Base-by-base conservation (phyloP, 2,113 vertebrate species). In the Tachysurus fulvidraco region DNA sequence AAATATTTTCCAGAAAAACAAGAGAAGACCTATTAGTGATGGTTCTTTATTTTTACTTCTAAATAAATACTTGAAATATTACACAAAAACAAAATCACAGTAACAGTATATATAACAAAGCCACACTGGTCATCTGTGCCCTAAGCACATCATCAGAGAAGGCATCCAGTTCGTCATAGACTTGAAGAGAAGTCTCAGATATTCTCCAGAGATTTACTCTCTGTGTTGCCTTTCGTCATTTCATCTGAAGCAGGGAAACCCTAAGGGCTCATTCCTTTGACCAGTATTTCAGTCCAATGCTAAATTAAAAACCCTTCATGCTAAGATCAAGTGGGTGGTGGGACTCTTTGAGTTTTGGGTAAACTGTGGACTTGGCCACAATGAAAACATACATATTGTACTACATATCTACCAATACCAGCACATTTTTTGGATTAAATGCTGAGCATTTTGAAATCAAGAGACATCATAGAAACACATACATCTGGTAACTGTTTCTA, bases 81-180 rank as follows among this genome's bases (percentile, higher is more conserved):
- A 92, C 90, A 90, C 77, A 86, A 85, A 46, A 82, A 90, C 84
- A 91, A 92, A 85, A 83, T 83, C 69, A 73, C 21, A 84, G 54
- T 79, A 90, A 36, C 83, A 86, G 55, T 83, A 85, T 54, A 83
- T 83, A 90, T 50, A 81, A 87, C 57, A 86, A 62, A 88, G 46
- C 69, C 78, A 81, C 85, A 90, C 80, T 36, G 74, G 81, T 89
- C 83, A 86, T 89, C 84, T 88, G 92, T 90, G 82, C 19, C 84
- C 50, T 64, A 89, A 89, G 83, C 88, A 89, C 76, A 88, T 84
- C 77, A 83, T 57, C 79, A 86, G 85, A 79, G 77, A 84, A 91
- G 87, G 76, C 88, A 91, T 88, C 87, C 78, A 88, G 91, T 91
- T 90, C 94, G 89, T 96, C 95, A 96, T 90, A 59, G 92, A 95